Base-by-base conservation (phyloP, 2,888 invertebrate species). In the Eueremaeus valkanovi region DNA sequence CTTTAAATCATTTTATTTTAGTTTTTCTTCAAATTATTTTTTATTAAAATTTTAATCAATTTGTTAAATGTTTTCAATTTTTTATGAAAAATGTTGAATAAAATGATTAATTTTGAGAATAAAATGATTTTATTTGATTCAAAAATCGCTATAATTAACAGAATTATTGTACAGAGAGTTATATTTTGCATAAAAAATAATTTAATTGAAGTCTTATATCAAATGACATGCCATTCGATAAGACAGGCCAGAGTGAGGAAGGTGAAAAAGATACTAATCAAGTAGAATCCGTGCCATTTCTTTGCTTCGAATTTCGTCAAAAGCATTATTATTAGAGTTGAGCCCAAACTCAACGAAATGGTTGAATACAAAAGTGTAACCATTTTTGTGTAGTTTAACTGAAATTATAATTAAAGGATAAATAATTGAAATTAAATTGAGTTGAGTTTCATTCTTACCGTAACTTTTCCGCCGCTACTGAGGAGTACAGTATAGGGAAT, bases 401-500 rank as follows among this genome's bases (percentile, higher is more conserved):
- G n/a, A n/a, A 40, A 61, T 58, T 55, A 16, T 24, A 55, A 24
- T 24, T 55, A 18, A 5, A 49, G 36, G 16, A 16, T 55, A 55
- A 24, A 55, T 24, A 24, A 24, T 8, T 27, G 21, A 16, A 24
- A 24, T 8, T 27, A 3, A 16, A 31, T 61, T 61, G 29, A 58
- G 31, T 3, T 55, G 8, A 55, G 21, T 16, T 55, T 3, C 13
- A 24, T 61, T 29, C 3, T 31, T 3, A 61, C 61, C 18, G 8
- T 1, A 42, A 42, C 27, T 11, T 5, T 16, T 5, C 1, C 27
- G 13, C 45, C 45, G 18, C 70, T 70, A 21, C 45, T 51, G 0
- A 75, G 42, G 0, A 75, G 40, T 8, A 61, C 51, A n/a, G 75
- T 75, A 33, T 75, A 75, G 6, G 75, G 75, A 40, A 75, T 58